Evolutionary conservation across 2,888 invertebrate species (phyloP), one percentile per base, ranked within the genome.

Genomic region (Rutpela maculata): DNA sequence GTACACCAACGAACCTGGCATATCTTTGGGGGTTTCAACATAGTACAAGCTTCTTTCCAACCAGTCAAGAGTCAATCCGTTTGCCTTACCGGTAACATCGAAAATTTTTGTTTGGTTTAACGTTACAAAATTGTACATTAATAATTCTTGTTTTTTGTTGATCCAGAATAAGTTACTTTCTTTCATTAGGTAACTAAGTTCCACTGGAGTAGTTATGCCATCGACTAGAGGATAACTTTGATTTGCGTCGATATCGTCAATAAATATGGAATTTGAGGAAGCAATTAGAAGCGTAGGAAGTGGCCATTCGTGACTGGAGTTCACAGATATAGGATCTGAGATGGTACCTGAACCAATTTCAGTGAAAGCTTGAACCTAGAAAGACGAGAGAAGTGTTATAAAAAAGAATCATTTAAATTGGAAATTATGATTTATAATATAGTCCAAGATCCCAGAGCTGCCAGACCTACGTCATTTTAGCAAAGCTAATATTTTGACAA

Each of bases 21-120:
- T 85, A n/a, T 90, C 88, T 17, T 81, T 78, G 5, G 82, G 80
- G 26, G 75, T 80, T 88, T 96, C 96, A 0, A 95, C 92, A 94
- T 96, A 97, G 88, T 96, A 98, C 7, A 98, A 90, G 63, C 94
- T 93, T 67, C 97, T 92, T 67, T 95, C 93, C 60, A 98, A 93
- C 98, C 98, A 98, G 89, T 98, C 98, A 0, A 97, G 91, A 1
- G 95, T 93, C 31, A 98, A 89, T 77, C 95, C 94, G 11, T 92
- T 88, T 0, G 92, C 93, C 38, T 92, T 92, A n/a, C 91, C 91
- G 43, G 92, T 91, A 75, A 94, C 87, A 12, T 92, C 90, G 0
- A 92, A 88, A 50, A 94, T 90, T 86, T 93, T 93, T 0, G 90
- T 90, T 2, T 90, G 89, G 15, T 92, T 93, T 73, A 91, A 91